These are phyloP conservation scores for Microplitis demolitor DNA, from an alignment of 1,140 invertebrate species.

Conservation along the genomic window DNA sequence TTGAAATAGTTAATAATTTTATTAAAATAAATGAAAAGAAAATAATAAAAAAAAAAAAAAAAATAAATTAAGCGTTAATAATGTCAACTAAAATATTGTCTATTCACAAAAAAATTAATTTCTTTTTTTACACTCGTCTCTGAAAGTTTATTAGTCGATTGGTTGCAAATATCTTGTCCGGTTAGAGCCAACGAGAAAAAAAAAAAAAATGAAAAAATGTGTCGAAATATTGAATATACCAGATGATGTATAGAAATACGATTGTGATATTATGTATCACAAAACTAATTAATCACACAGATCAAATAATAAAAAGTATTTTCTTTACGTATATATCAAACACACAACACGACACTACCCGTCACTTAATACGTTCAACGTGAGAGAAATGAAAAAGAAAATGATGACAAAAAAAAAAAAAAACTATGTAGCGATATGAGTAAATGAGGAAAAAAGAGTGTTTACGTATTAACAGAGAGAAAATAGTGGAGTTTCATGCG, in stretches of 20 bases:
- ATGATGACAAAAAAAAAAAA: neutral
- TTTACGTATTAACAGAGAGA: constrained; percentile 35
- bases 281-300: neutral
- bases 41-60: neutral
- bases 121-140: too few relatives aligned
- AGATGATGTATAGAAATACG: too few relatives aligned
- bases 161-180: too few relatives aligned
- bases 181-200: neutral
- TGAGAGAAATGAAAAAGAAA: neutral
- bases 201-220: neutral
- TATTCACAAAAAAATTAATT: too few relatives aligned
- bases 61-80: neutral
- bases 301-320: neutral
- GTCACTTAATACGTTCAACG: neutral
- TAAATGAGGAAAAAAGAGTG: constrained; percentile 39
- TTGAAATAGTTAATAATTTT: neutral
- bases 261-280: neutral
- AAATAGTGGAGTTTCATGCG: constrained; percentile 34
- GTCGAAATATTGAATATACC: too few relatives aligned
- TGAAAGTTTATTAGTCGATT: too few relatives aligned
- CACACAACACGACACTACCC: neutral
- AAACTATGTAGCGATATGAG: constrained; percentile 9
- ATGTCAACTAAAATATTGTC: too few relatives aligned
- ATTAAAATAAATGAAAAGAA: neutral
- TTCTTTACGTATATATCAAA: neutral